Evolutionary conservation across 2,113 vertebrate genomes (phyloP).

Genomic region (Limnothrissa miodon): DNA sequence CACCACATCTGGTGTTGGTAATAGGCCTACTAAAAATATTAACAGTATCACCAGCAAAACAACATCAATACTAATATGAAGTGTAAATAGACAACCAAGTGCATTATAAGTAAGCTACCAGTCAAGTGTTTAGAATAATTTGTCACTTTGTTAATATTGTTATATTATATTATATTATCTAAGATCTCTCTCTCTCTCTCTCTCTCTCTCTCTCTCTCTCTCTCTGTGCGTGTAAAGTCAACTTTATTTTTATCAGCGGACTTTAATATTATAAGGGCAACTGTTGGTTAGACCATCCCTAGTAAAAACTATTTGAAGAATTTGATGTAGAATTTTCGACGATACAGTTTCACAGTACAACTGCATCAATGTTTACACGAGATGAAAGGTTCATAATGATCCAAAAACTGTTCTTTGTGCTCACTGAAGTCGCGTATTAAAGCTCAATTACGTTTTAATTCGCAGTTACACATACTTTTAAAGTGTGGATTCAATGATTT

Average conservation of each 20-base stretch:
- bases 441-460: conserved; percentile 16
- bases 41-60: too few species aligned
- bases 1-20: too few species aligned
- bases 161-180: too few species aligned
- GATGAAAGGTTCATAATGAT: conserved; percentile 2
- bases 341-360: background rate
- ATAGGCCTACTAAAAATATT: too few species aligned
- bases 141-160: too few species aligned
- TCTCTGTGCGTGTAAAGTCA: background rate
- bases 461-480: conserved; percentile 13
- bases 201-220: background rate
- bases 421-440: conserved; percentile 8
- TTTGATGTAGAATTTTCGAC: background rate
- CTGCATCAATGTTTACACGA: background rate
- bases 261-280: background rate
- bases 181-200: background rate
- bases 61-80: too few species aligned
- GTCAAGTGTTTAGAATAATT: too few species aligned
- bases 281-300: background rate
- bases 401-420: background rate
- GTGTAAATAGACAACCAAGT: too few species aligned
- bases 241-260: background rate
- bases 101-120: too few species aligned
- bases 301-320: background rate
- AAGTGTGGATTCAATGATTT: conserved; percentile 60